These are phyloP conservation scores for Rhabdomys dilectus DNA, from an alignment of 2,113 vertebrate genomes.

Conservation along the genomic window DNA sequence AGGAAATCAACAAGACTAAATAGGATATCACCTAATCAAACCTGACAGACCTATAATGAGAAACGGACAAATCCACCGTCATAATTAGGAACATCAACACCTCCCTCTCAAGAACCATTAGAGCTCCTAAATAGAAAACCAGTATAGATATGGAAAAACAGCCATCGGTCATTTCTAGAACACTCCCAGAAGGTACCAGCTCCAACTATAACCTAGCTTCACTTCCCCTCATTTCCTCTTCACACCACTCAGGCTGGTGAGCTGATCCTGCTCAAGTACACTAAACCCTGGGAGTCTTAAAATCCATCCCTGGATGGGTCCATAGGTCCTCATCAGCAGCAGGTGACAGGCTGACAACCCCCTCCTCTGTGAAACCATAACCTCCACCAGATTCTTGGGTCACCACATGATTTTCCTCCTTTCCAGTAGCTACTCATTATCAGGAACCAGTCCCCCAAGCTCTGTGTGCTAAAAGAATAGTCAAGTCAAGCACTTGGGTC, in stretches of 20 bases:
- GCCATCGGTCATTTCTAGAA: background rate
- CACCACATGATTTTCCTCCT: background rate
- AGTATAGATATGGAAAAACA: background rate
- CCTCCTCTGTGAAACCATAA: background rate
- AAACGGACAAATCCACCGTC: background rate
- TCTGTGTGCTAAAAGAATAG: background rate
- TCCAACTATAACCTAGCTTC: background rate
- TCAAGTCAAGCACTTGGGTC: background rate
- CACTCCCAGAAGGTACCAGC: background rate
- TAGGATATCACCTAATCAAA: background rate
- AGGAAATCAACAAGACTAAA: slow-evolving; percentile 16
- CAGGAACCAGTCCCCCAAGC: background rate
- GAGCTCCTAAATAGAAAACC: background rate
- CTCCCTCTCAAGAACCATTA: background rate
- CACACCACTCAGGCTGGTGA: background rate
- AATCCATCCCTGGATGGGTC: background rate
- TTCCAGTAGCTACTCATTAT: background rate
- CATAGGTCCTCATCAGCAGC: background rate
- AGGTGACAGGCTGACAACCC: rapidly evolving
- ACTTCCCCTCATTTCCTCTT: background rate
- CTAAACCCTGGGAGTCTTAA: background rate
- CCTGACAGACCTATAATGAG: background rate
- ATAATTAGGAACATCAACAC: background rate
- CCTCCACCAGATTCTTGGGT: background rate
- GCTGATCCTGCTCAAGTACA: background rate